A percentile compares a stretch with the other conserved stretches of the same genome.
These are phyloP conservation scores for Phyllotreta cruciferae DNA, from an alignment of 2,888 invertebrate genomes.

Conservation along the genomic window DNA sequence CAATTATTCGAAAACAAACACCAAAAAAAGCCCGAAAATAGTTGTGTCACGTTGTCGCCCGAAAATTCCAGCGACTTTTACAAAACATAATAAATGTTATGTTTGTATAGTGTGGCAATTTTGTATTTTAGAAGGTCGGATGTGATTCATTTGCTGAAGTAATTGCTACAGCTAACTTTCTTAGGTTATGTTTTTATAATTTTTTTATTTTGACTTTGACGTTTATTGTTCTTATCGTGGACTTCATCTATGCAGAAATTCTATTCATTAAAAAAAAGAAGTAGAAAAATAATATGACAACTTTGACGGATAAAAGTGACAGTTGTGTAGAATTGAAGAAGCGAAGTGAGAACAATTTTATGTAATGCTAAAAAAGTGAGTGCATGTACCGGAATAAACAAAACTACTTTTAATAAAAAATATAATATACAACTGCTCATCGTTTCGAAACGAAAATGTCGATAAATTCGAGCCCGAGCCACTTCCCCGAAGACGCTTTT, in stretches of 20 bases:
- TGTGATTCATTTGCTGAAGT: slow-evolving; percentile 15
- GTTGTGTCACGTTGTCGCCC: slow-evolving; percentile 1
- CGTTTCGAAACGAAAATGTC: slow-evolving; percentile 61
- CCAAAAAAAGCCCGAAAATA: background rate
- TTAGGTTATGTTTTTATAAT: slow-evolving; percentile 23
- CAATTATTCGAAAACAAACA: background rate
- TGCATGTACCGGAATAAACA: slow-evolving; percentile 11
- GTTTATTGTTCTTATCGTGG: background rate
- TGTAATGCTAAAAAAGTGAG: slow-evolving; percentile 15
- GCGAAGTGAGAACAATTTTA: slow-evolving; percentile 1
- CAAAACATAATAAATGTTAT: slow-evolving; percentile 23
- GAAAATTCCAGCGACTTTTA: slow-evolving; percentile 13
- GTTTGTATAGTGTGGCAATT: slow-evolving; percentile 14
- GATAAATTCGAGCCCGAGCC: slow-evolving; percentile 67
- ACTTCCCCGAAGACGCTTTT: slow-evolving; percentile 72
- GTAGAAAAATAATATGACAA: background rate
- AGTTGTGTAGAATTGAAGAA: background rate
- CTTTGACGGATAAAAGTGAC: slow-evolving; percentile 1
- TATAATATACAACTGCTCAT: background rate
- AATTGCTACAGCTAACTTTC: background rate
- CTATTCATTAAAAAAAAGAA: no score
- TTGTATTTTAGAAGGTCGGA: slow-evolving; percentile 18
- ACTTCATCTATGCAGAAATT: background rate
- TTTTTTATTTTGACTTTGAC: background rate
- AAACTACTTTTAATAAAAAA: background rate